phyloP scores from a whole-genome alignment of 2,113 vertebrate species.

The Cottus gobio region DNA sequence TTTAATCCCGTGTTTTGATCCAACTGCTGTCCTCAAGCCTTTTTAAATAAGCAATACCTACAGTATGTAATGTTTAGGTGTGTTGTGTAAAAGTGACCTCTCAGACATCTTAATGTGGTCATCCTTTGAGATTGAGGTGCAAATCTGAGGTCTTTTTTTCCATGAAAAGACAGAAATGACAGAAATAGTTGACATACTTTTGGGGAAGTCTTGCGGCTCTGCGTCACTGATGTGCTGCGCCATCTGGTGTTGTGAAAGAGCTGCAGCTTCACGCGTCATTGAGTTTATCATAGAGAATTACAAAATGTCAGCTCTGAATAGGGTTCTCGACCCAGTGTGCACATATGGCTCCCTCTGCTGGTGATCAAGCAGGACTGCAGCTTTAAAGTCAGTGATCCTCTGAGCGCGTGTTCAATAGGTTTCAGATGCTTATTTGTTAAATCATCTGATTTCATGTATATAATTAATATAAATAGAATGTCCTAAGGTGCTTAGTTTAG shows the following conservation, averaged over 20 bases:
- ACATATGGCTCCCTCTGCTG: slow-evolving; percentile 40
- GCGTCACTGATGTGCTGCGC: background rate
- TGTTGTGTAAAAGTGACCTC: background rate
- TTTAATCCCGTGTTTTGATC: slow-evolving; percentile 40
- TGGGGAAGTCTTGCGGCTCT: background rate
- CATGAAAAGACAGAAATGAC: too few species aligned
- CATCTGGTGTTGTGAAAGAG: slow-evolving; percentile 53
- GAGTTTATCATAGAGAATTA: background rate
- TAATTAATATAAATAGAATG: background rate
- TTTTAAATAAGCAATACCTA: too few species aligned
- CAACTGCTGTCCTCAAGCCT: background rate
- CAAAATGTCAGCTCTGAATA: slow-evolving; percentile 56
- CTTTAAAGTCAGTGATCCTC: background rate
- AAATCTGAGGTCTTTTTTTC: too few species aligned
- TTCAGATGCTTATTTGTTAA: background rate
- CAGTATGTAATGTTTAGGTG: background rate
- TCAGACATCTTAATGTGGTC: background rate
- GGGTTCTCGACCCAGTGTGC: background rate
- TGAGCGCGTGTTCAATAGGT: background rate
- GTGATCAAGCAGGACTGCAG: slow-evolving; percentile 2
- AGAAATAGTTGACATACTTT: slow-evolving; percentile 35
- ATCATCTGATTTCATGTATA: background rate
- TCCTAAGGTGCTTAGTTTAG: background rate
- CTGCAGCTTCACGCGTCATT: background rate
- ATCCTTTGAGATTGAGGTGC: background rate